These are phyloP conservation scores for Chiloscyllium punctatum DNA, from an alignment of 2,797 vertebrate genomes.

Conservation along the genomic window DNA sequence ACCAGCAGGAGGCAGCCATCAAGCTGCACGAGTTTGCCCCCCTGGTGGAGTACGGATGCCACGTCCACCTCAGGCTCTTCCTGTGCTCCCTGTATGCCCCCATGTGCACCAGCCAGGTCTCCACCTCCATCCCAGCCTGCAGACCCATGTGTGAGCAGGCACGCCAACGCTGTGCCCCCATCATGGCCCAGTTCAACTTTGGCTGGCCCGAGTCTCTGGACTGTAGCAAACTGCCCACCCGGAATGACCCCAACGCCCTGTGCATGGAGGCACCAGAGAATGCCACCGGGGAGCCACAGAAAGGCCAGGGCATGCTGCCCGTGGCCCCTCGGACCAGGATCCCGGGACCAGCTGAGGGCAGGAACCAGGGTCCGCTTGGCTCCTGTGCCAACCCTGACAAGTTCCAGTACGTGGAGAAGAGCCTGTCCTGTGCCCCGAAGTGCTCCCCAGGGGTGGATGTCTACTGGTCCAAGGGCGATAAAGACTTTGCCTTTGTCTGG, in stretches of 20 bases:
- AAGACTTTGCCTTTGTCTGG: slow-evolving; percentile 95
- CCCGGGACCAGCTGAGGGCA: slow-evolving; percentile 47
- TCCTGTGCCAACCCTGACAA: slow-evolving; percentile 84
- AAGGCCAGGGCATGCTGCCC: slow-evolving; percentile 79
- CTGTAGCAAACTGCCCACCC: slow-evolving; percentile 83
- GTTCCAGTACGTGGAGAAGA: slow-evolving; percentile 91
- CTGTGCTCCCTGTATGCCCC: slow-evolving; percentile 96
- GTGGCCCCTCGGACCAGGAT: slow-evolving; percentile 62
- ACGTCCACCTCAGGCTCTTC: slow-evolving; percentile 92
- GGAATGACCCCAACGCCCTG: slow-evolving; percentile 88
- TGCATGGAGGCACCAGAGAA: slow-evolving; percentile 98
- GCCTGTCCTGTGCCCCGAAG: slow-evolving; percentile 80
- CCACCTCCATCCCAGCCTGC: slow-evolving; percentile 91
- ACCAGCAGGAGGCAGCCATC: slow-evolving; percentile 85
- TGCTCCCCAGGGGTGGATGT: slow-evolving; percentile 86
- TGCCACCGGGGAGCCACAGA: slow-evolving; percentile 71
- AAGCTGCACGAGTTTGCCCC: slow-evolving; percentile 91
- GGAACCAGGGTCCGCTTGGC: slow-evolving; percentile 49
- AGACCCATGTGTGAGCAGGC: slow-evolving; percentile 97
- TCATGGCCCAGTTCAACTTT: slow-evolving; percentile 96
- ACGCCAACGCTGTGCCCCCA: slow-evolving; percentile 81
- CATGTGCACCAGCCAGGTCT: slow-evolving; percentile 97
- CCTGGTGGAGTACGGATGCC: slow-evolving; percentile 90
- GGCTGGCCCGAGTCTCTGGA: slow-evolving; percentile 92
- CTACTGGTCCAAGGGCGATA: slow-evolving; percentile 89